These are phyloP conservation scores for Drosophila fuyamai DNA, from an alignment of 1,140 invertebrate genomes.

Conservation along the genomic window DNA sequence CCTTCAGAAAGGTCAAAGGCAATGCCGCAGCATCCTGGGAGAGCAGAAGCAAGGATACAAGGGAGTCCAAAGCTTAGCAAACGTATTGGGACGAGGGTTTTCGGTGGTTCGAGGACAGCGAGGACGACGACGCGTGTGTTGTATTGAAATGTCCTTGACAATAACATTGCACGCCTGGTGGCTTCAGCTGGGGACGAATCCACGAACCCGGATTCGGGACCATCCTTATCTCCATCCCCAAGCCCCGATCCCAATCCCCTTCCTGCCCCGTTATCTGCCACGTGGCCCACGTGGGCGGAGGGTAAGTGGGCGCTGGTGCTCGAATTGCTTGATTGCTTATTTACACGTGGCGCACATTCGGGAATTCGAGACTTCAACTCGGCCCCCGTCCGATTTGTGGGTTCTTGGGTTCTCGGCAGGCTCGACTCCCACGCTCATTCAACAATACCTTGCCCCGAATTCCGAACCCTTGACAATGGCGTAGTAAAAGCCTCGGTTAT, in stretches of 20 bases:
- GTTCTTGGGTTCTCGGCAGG: conserved; percentile 1
- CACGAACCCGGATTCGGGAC: conserved; percentile 5
- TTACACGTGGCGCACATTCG: conserved; percentile 67
- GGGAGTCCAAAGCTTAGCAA: conserved; percentile 16
- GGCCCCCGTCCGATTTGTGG: conserved; percentile 6
- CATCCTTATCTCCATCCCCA: neutral
- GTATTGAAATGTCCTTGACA: conserved; percentile 80
- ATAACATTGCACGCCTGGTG: conserved; percentile 75
- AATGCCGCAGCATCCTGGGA: conserved; percentile 53
- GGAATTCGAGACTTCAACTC: conserved; percentile 40
- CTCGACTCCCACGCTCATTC: conserved; percentile 11
- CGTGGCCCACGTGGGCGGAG: conserved; percentile 47
- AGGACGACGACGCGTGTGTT: conserved; percentile 58
- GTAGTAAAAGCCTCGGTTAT: conserved; percentile 2
- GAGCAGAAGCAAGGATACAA: neutral
- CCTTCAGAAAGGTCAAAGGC: conserved; percentile 80
- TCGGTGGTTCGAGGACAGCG: conserved; percentile 16
- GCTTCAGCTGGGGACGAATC: conserved; percentile 23
- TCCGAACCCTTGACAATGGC: conserved; percentile 12
- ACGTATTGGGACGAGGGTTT: conserved; percentile 7
- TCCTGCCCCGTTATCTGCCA: conserved; percentile 32
- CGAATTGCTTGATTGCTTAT: conserved; percentile 65
- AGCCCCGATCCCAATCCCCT: neutral
- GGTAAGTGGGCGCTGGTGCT: conserved; percentile 24
- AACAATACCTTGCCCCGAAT: conserved; percentile 6